Evolutionary conservation across 2,888 invertebrate species (phyloP).

Genomic region (Ischnus inquisitorius): DNA sequence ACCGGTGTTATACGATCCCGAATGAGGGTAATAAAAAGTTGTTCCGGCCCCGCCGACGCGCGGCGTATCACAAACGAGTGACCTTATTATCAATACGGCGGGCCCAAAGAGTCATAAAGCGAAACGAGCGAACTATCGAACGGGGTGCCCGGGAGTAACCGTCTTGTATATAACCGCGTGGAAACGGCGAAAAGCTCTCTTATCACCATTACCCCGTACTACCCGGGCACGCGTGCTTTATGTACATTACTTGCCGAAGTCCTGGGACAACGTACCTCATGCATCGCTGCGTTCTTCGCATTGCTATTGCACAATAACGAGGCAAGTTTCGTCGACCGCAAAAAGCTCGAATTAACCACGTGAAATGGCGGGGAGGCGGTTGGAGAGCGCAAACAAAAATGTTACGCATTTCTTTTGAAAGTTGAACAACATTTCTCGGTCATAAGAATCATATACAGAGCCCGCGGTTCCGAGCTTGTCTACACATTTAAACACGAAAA

Average conservation of each 20-base stretch:
- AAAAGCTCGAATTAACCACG: conserved; percentile 5
- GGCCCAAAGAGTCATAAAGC: conserved; percentile 18
- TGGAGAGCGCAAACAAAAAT: not conserved
- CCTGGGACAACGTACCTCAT: conserved; percentile 9
- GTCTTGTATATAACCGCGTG: not conserved
- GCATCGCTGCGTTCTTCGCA: not conserved
- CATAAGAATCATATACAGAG: too few species aligned
- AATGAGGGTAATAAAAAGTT: conserved; percentile 26
- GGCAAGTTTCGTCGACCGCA: conserved; percentile 46
- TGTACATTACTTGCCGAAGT: conserved; percentile 17
- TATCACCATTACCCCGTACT: conserved; percentile 44
- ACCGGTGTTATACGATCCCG: conserved; percentile 6
- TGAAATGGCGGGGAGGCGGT: not conserved
- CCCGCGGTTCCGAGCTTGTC: too few species aligned
- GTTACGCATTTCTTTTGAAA: not conserved
- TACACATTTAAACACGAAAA: too few species aligned
- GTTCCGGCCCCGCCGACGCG: not conserved
- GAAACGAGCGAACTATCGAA: conserved; percentile 45
- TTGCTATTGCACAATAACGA: conserved; percentile 37
- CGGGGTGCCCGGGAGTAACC: not conserved
- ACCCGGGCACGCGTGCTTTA: conserved; percentile 6
- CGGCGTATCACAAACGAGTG: conserved; percentile 32
- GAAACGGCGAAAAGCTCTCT: conserved; percentile 31
- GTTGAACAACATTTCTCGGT: not conserved
- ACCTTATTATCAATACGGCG: conserved; percentile 51